phyloP scores from a whole-genome alignment of 2,113 vertebrate species.

The Egretta garzetta region DNA sequence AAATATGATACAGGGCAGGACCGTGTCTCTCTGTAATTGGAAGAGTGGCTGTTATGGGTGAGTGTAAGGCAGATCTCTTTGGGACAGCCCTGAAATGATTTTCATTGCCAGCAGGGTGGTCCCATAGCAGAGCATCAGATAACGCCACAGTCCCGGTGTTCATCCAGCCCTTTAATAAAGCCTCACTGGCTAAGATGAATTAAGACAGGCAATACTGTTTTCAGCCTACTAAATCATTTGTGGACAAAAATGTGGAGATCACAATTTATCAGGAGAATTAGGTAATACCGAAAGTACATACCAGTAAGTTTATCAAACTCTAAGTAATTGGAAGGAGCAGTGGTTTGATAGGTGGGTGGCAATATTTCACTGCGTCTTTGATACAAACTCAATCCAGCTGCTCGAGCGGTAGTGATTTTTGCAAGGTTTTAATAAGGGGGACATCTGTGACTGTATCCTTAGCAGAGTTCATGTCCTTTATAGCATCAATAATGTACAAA shows the following conservation, averaged over 20 bases:
- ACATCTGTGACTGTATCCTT: background rate
- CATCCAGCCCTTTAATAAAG: background rate
- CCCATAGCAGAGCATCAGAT: background rate
- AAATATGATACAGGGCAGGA: background rate
- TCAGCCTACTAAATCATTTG: background rate
- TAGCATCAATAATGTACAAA: background rate
- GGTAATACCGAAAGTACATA: background rate
- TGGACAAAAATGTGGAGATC: background rate
- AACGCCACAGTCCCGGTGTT: background rate
- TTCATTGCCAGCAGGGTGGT: background rate
- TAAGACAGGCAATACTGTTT: background rate
- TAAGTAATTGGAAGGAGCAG: background rate
- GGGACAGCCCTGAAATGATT: no score
- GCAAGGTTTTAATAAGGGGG: background rate
- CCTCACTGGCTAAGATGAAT: background rate
- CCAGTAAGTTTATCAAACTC: background rate
- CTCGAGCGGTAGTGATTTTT: background rate
- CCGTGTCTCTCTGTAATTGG: accelerated
- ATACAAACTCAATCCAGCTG: background rate
- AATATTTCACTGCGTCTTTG: background rate
- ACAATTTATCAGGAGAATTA: background rate
- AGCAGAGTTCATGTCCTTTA: background rate
- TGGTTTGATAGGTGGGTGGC: background rate
- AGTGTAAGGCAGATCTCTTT: background rate
- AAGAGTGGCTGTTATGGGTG: no score